Conservation (phyloP, 2,888 invertebrate genomes). For the Melipona beecheii region DNA sequence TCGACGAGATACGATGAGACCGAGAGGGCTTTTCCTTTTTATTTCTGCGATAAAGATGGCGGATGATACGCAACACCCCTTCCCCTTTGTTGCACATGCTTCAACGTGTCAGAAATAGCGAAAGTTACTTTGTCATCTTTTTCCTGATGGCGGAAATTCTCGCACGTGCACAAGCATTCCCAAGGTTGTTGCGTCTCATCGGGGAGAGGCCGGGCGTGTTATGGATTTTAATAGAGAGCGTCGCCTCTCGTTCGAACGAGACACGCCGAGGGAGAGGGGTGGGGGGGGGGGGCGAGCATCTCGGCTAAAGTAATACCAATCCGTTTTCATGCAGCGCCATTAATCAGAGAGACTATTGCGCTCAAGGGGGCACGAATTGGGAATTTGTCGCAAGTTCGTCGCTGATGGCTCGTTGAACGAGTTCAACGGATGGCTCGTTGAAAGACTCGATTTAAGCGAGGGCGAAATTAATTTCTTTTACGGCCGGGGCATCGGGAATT, state of each 20-base stretch:
- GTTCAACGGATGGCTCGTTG: neutral
- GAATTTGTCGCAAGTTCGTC: neutral
- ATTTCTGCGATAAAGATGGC: conserved; percentile 45
- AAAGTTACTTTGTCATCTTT: conserved; percentile 43
- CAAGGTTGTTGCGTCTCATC: conserved; percentile 38
- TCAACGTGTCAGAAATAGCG: conserved; percentile 51
- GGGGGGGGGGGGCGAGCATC: too few relatives aligned
- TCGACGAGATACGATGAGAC: conserved; percentile 8
- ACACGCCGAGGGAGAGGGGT: neutral
- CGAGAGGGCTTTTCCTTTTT: conserved; percentile 42
- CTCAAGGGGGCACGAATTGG: neutral
- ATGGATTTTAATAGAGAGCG: conserved; percentile 15
- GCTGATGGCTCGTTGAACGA: neutral
- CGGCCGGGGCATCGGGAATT: neutral
- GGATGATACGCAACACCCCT: conserved; percentile 29
- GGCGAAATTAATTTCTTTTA: neutral
- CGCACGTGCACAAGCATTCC: conserved; percentile 35
- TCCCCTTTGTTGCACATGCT: conserved; percentile 19
- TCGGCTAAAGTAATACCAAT: neutral
- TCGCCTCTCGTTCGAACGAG: neutral
- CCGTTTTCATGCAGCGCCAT: neutral
- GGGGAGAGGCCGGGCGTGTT: neutral
- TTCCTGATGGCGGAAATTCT: conserved; percentile 43
- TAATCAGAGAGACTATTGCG: neutral
- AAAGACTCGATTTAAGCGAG: neutral